A percentile compares a stretch with the other conserved stretches of the same genome.
These are phyloP conservation scores for Sinhomidia bicolor DNA, from an alignment of 2,888 invertebrate species.

Conservation along the genomic window DNA sequence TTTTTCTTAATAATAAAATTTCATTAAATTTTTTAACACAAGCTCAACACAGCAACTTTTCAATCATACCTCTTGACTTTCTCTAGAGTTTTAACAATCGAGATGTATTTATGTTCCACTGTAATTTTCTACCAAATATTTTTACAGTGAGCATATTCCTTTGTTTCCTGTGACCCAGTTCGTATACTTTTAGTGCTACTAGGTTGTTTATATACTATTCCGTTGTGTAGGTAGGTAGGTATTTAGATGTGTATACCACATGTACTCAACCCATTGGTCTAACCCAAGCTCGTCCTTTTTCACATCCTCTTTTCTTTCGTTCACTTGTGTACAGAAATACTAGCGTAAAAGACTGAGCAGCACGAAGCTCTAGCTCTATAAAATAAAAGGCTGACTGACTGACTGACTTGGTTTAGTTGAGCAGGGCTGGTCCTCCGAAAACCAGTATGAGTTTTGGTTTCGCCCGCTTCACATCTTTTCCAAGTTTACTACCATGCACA, in stretches of 20 bases:
- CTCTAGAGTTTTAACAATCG: too few species aligned
- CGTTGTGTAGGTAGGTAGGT: too few species aligned
- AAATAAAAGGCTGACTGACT: constrained; percentile 59
- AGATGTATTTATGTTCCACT: too few species aligned
- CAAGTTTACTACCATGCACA: neutral
- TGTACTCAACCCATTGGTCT: neutral
- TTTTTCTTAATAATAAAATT: too few species aligned
- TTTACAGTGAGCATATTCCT: neutral
- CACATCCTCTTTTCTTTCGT: constrained; percentile 15
- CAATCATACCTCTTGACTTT: too few species aligned
- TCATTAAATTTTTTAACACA: too few species aligned
- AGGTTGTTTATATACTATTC: too few species aligned
- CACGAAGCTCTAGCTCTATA: neutral
- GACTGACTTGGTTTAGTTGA: constrained; percentile 71
- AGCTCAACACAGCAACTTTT: too few species aligned
- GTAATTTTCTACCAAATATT: too few species aligned
- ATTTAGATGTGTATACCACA: neutral
- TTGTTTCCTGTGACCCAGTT: neutral
- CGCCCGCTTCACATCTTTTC: constrained; percentile 61
- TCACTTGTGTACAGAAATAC: neutral
- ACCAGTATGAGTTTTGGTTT: constrained; percentile 70
- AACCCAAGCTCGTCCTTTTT: neutral
- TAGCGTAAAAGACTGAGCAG: constrained; percentile 8
- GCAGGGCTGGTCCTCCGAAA: constrained; percentile 58
- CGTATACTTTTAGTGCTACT: too few species aligned